These are phyloP conservation scores for Thymallus thymallus DNA, from an alignment of 2,113 vertebrate species.

Conservation along the genomic window DNA sequence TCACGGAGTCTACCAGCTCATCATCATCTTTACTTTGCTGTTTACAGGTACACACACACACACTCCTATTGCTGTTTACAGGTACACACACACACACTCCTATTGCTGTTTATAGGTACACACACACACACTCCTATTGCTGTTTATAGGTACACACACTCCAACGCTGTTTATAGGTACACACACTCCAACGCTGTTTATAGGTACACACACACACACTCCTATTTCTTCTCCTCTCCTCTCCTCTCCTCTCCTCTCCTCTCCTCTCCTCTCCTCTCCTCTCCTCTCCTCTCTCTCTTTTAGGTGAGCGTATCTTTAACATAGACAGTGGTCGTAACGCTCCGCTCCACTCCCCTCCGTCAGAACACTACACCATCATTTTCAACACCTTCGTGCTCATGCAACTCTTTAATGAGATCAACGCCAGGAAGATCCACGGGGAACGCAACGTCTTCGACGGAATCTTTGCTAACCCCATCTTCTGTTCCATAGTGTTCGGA, in stretches of 20 bases:
- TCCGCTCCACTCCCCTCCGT: conserved; percentile 83
- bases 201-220: background rate
- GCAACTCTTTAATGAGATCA: conserved; percentile 87
- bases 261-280: background rate
- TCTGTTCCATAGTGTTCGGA: conserved; percentile 82
- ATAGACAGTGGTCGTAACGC: conserved; percentile 86
- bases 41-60: conserved; percentile 76
- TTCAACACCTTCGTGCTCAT: conserved; percentile 83
- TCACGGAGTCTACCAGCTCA: conserved; percentile 86
- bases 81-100: background rate
- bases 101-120: no score
- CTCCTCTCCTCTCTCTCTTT: background rate
- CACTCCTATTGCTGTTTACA: no score
- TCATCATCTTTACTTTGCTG: conserved; percentile 87
- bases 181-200: background rate
- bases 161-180: background rate
- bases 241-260: no score
- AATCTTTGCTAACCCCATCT: conserved; percentile 83
- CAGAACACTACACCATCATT: conserved; percentile 85
- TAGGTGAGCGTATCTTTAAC: conserved; percentile 89
- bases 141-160: conserved; percentile 79
- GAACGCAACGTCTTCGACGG: conserved; percentile 84
- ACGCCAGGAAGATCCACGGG: conserved; percentile 81
- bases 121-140: conserved; percentile 52
- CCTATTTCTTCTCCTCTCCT: background rate